A percentile compares a stretch with the other conserved stretches of the same genome.
Conservation (phyloP, 2,113 vertebrate species). For the Tragulus kanchil region DNA sequence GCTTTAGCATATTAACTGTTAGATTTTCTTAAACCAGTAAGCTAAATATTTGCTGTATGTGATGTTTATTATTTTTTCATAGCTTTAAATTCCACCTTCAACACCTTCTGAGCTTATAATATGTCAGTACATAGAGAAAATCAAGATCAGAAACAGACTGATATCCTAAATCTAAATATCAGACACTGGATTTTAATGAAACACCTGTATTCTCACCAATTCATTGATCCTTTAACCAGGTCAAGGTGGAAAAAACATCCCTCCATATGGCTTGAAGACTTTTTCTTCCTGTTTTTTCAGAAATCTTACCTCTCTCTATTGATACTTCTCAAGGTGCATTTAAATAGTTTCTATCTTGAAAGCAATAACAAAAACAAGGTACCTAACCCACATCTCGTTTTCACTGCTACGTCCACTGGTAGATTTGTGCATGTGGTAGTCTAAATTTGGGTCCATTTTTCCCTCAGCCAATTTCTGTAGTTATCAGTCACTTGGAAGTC, state of each 20-base stretch:
- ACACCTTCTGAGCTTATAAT: not conserved
- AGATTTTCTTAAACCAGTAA: not conserved
- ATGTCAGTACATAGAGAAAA: not conserved
- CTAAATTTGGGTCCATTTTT: not conserved
- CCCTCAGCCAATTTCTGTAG: not conserved
- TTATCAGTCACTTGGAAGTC: not conserved
- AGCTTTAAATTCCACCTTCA: not conserved
- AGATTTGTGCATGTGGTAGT: not conserved
- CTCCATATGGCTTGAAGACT: not conserved
- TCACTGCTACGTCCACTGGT: not conserved
- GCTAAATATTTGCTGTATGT: not conserved
- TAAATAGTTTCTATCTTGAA: slow-evolving; percentile 5
- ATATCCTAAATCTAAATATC: not conserved
- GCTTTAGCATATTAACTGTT: not conserved
- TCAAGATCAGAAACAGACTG: not conserved
- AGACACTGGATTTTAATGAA: not conserved
- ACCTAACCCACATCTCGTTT: not conserved
- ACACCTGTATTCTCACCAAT: not conserved
- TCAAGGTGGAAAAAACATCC: not conserved
- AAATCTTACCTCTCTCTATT: not conserved
- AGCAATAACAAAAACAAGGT: not conserved
- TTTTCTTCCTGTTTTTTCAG: not conserved
- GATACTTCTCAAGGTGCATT: not conserved
- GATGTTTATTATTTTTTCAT: not conserved
- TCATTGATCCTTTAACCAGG: not conserved